phyloP scores from a whole-genome alignment of 2,888 invertebrate genomes.

The Patella caerulea region DNA sequence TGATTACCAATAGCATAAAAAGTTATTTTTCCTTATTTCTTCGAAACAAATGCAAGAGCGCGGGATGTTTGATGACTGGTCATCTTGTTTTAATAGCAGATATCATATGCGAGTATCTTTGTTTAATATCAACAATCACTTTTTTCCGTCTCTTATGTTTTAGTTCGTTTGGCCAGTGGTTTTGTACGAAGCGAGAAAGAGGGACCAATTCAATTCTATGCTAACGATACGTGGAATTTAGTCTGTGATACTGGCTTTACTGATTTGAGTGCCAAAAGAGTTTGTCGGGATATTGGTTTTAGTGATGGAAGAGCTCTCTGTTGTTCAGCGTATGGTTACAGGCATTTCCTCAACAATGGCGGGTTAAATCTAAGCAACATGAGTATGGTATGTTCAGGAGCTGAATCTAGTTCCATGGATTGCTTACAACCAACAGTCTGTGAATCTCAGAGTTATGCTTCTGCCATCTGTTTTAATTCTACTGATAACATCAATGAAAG shows the following conservation, averaged over 20 bases:
- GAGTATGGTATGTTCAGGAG: constrained; percentile 45
- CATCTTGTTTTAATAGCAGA: no score
- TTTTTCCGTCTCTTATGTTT: not conserved
- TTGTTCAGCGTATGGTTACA: constrained; percentile 56
- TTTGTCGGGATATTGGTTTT: constrained; percentile 56
- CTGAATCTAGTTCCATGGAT: constrained; percentile 32
- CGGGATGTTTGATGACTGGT: no score
- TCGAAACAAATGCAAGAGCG: no score
- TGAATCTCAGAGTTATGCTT: constrained; percentile 49
- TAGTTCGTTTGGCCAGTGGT: constrained; percentile 53
- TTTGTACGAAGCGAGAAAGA: constrained; percentile 46
- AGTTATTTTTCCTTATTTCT: no score
- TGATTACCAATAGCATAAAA: no score
- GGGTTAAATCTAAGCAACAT: constrained; percentile 34
- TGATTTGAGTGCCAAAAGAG: constrained; percentile 52
- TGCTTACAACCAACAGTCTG: constrained; percentile 47
- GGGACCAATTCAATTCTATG: constrained; percentile 55
- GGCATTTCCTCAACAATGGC: constrained; percentile 15
- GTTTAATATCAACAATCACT: no score
- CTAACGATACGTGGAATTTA: constrained; percentile 48
- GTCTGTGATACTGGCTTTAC: constrained; percentile 59
- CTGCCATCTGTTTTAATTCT: constrained; percentile 51
- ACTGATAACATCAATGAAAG: constrained; percentile 39
- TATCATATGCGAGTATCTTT: no score
- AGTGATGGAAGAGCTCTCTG: constrained; percentile 51